These are phyloP conservation scores for Metaphire vulgaris DNA, from an alignment of 1,140 invertebrate species.

Conservation along the genomic window DNA sequence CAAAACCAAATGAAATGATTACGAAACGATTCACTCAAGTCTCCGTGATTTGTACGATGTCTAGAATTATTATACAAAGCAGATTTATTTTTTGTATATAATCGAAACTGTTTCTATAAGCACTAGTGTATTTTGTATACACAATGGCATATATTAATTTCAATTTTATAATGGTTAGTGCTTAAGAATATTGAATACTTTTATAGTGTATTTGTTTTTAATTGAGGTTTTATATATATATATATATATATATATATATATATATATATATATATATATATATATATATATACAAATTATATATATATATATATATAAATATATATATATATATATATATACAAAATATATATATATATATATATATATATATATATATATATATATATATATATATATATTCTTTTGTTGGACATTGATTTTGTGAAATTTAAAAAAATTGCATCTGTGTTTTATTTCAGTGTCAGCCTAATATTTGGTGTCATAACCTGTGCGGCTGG, in stretches of 20 bases:
- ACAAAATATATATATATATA: background rate
- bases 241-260: too few species aligned
- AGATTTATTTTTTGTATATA: background rate
- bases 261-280: too few species aligned
- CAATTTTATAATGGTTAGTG: too few species aligned
- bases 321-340: background rate
- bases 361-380: background rate
- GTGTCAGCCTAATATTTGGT: conserved; percentile 75
- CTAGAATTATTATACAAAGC: background rate
- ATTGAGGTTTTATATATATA: too few species aligned
- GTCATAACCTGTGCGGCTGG: conserved; percentile 86
- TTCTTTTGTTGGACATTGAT: background rate
- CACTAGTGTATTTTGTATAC: too few species aligned
- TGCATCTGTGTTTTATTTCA: conserved; percentile 30
- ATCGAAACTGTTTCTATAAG: too few species aligned
- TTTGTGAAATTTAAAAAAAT: background rate
- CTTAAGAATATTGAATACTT: too few species aligned
- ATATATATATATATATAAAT: background rate
- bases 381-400: background rate
- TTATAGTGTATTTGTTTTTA: too few species aligned
- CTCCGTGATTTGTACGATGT: background rate
- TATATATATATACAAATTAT: background rate
- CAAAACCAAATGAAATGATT: background rate
- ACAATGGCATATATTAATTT: too few species aligned
- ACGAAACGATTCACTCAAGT: background rate